Evolutionary conservation across 2,113 vertebrate genomes (phyloP).

Genomic region (Mormyrus lacerda): DNA sequence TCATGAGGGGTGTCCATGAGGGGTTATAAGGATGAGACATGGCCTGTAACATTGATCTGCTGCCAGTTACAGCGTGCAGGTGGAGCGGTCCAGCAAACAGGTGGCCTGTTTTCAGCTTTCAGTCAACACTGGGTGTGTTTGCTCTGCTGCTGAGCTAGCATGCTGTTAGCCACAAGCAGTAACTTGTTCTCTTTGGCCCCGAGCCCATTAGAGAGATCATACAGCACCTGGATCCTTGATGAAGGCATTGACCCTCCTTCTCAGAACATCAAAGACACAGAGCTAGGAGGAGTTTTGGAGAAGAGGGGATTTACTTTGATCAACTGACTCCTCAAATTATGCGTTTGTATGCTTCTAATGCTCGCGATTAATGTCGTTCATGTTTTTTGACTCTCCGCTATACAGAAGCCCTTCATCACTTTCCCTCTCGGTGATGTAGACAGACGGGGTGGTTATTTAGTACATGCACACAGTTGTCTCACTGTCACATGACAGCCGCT

Average conservation of each 20-base stretch:
- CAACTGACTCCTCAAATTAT: neutral
- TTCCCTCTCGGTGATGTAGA: neutral
- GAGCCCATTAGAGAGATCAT: neutral
- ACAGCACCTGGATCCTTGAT: neutral
- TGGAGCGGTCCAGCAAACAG: neutral
- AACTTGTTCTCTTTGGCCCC: neutral
- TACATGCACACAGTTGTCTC: neutral
- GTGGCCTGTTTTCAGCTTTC: neutral
- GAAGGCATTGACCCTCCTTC: neutral
- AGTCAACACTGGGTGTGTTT: neutral
- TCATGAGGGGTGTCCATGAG: neutral
- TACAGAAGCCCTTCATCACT: neutral
- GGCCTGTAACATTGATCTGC: neutral
- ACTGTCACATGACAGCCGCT: neutral
- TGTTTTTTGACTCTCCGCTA: neutral
- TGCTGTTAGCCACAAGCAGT: neutral
- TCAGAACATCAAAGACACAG: neutral
- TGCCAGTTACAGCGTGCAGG: neutral
- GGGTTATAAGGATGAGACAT: neutral
- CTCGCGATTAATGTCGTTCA: neutral
- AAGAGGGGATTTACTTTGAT: neutral
- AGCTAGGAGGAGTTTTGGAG: neutral
- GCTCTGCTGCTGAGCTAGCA: neutral
- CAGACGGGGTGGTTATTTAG: neutral
- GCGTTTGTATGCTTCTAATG: neutral